Conservation (phyloP, 2,113 vertebrate species). For the Carassius auratus region DNA sequence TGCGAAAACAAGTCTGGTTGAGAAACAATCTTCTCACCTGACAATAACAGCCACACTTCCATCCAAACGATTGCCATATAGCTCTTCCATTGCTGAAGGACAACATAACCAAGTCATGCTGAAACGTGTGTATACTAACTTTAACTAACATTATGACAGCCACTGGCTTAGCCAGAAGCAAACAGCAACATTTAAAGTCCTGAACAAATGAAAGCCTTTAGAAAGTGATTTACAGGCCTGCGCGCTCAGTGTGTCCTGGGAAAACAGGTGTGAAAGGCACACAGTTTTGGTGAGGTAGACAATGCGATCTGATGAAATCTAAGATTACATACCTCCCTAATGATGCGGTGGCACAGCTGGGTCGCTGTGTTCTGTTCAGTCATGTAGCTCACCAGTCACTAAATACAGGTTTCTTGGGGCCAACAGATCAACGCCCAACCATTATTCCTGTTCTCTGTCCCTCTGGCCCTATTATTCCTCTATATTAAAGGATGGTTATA, state of each 20-base stretch:
- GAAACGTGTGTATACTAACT: constrained; percentile 82
- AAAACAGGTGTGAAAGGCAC: constrained; percentile 60
- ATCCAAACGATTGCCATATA: background rate
- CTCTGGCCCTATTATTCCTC: background rate
- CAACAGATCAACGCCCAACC: background rate
- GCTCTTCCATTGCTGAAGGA: constrained; percentile 11
- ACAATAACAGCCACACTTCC: constrained; percentile 27
- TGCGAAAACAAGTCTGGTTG: constrained; percentile 46
- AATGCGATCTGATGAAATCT: constrained; percentile 63
- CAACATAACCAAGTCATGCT: constrained; percentile 43
- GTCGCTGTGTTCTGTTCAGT: constrained; percentile 45
- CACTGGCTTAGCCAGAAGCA: constrained; percentile 77
- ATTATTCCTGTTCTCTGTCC: background rate
- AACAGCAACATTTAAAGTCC: constrained; percentile 71
- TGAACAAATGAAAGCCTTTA: constrained; percentile 80
- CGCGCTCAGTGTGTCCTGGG: constrained; percentile 39
- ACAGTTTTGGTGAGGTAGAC: constrained; percentile 60
- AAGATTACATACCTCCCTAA: constrained; percentile 56
- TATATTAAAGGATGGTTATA: constrained; percentile 2
- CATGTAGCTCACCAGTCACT: constrained; percentile 42
- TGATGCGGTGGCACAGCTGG: constrained; percentile 58
- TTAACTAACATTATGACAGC: constrained; percentile 74
- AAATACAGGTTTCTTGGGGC: constrained; percentile 31
- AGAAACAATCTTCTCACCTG: constrained; percentile 30
- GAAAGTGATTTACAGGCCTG: constrained; percentile 75